Conservation (phyloP, 2,797 vertebrate genomes). For the Psittacula derbiana region DNA sequence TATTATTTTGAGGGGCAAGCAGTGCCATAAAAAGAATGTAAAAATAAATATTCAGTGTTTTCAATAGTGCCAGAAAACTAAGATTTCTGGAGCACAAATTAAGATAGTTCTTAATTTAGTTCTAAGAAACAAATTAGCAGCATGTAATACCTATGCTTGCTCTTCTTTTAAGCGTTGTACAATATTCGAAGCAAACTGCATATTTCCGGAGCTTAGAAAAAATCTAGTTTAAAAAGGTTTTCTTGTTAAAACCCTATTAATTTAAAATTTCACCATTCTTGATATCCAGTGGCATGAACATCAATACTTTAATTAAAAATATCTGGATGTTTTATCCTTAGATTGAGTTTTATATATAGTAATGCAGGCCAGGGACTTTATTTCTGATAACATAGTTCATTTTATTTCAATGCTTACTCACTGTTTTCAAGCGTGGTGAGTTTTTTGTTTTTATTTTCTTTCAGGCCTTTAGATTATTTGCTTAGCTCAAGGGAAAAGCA, state of each 20-base stretch:
- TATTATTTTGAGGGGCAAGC: not conserved
- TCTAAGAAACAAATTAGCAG: not conserved
- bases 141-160: not conserved
- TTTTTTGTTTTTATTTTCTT: not conserved
- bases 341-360: not conserved
- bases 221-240: not conserved
- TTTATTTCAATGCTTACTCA: not conserved
- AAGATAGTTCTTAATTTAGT: not conserved
- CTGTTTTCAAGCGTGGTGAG: not conserved
- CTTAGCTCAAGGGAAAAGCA: not conserved
- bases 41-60: not conserved
- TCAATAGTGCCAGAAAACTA: not conserved
- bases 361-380: not conserved
- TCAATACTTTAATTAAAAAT: not conserved
- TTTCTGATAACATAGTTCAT: not conserved
- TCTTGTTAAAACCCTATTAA: not conserved
- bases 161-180: not conserved
- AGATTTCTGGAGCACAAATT: not conserved
- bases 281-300: not conserved
- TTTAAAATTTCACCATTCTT: not conserved
- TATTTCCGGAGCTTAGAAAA: not conserved
- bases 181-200: not conserved
- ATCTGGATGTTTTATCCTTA: not conserved
- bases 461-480: not conserved
- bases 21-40: not conserved